These are phyloP conservation scores for Octomys mimax DNA, from an alignment of 2,797 vertebrate genomes.

Conservation along the genomic window DNA sequence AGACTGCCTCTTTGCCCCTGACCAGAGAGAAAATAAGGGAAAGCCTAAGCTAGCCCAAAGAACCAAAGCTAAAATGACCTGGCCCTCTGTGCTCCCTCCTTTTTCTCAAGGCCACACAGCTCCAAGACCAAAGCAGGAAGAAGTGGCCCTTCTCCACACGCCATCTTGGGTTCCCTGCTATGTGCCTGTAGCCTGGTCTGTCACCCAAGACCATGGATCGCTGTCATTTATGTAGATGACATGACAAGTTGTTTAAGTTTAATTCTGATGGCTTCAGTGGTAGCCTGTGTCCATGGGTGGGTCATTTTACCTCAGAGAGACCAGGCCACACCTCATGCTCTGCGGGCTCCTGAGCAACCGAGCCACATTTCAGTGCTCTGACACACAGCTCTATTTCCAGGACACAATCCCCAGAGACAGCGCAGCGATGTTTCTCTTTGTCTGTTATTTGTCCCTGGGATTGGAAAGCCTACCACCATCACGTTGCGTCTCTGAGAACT, in stretches of 20 bases:
- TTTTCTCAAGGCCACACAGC: slow-evolving; percentile 23
- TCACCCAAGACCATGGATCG: background rate
- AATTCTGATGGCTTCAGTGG: slow-evolving; percentile 63
- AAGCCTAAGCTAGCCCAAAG: background rate
- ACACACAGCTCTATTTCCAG: fast-evolving
- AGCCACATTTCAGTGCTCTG: background rate
- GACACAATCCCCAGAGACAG: background rate
- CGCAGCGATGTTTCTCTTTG: fast-evolving
- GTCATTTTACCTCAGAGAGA: background rate
- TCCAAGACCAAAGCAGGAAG: slow-evolving; percentile 18
- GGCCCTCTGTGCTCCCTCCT: background rate
- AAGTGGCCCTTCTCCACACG: slow-evolving; percentile 42
- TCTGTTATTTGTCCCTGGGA: background rate
- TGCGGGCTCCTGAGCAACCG: background rate
- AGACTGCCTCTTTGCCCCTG: background rate
- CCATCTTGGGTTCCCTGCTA: background rate
- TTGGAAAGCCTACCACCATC: background rate
- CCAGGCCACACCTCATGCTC: background rate
- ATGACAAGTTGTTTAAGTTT: background rate
- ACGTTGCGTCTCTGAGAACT: background rate
- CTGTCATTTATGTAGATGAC: no score
- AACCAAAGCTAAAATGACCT: background rate
- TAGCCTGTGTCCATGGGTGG: background rate
- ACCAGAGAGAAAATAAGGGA: background rate
- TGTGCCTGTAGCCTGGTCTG: background rate